A percentile compares a stretch with the other conserved stretches of the same genome.
These are phyloP conservation scores for Pristionchus entomophagus DNA, from an alignment of 2,888 invertebrate species.

Conservation along the genomic window DNA sequence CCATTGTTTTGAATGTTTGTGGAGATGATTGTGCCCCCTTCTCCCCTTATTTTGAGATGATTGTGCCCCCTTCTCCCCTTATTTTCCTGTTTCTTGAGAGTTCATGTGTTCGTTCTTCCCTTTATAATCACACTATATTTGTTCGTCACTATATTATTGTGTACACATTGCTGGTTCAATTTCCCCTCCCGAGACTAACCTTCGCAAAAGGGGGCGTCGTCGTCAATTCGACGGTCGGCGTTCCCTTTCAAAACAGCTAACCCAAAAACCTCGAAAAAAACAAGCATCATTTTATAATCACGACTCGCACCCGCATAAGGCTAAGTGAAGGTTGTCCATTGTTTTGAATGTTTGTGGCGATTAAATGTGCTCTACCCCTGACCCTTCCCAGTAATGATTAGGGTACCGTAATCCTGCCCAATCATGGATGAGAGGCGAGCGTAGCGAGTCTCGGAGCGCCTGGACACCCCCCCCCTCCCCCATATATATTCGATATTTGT, in stretches of 20 bases:
- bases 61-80: neutral
- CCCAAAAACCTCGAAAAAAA: slow-evolving; percentile 20
- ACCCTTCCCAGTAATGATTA: too few species aligned
- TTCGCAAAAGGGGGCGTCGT: too few species aligned
- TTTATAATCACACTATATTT: neutral
- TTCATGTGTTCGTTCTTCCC: neutral
- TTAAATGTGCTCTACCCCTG: neutral
- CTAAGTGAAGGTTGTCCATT: slow-evolving; percentile 26
- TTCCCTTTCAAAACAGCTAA: slow-evolving; percentile 18
- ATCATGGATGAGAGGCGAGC: too few species aligned
- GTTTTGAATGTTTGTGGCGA: slow-evolving; percentile 25
- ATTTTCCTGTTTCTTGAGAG: neutral
- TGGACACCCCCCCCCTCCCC: neutral
- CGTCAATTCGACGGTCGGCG: too few species aligned
- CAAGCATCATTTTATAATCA: neutral
- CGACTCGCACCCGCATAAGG: slow-evolving; percentile 4
- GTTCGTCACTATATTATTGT: neutral
- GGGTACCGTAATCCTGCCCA: too few species aligned
- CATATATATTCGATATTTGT: too few species aligned
- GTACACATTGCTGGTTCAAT: too few species aligned
- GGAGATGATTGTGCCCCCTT: neutral
- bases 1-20: slow-evolving; percentile 5
- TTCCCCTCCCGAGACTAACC: too few species aligned
- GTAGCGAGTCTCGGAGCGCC: neutral
- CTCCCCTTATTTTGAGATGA: too few species aligned